phyloP scores from a whole-genome alignment of 2,797 vertebrate genomes.

The Cirrhinus mrigala region DNA sequence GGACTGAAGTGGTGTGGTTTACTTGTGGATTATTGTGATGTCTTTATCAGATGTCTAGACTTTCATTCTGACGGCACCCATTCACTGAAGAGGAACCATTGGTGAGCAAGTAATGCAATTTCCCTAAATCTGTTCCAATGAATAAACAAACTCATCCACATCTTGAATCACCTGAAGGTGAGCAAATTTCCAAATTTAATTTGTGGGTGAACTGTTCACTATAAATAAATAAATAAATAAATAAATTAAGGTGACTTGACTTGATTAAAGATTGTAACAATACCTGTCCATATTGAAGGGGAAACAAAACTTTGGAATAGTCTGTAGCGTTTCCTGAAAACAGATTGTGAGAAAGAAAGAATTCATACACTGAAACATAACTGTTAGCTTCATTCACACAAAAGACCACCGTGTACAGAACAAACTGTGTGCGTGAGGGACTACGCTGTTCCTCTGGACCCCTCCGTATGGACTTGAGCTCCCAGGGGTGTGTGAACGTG shows the following conservation, averaged over 20 bases:
- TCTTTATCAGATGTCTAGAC: background rate
- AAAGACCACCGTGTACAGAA: background rate
- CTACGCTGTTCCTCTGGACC: conserved; percentile 79
- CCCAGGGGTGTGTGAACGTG: conserved; percentile 81
- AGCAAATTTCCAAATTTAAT: background rate
- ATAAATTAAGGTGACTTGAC: background rate
- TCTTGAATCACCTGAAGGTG: too few relatives aligned
- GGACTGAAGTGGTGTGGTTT: background rate
- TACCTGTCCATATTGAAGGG: conserved; percentile 91
- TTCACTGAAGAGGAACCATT: background rate
- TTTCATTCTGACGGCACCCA: background rate
- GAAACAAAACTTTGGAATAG: conserved; percentile 93
- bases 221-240: too few relatives aligned
- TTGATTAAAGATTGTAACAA: background rate
- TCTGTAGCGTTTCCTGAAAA: conserved; percentile 93
- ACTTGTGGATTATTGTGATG: too few relatives aligned
- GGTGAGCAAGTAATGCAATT: background rate
- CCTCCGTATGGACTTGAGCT: conserved; percentile 75
- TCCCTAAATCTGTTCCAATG: background rate
- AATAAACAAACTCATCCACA: too few relatives aligned
- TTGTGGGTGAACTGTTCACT: background rate
- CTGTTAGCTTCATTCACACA: background rate
- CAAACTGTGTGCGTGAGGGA: background rate
- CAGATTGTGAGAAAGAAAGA: background rate
- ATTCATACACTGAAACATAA: background rate